Percentiles rank a stretch among this genome's conserved stretches.
phyloP scores from a whole-genome alignment of 2,113 vertebrate genomes.

The Dromiciops gliroides region DNA sequence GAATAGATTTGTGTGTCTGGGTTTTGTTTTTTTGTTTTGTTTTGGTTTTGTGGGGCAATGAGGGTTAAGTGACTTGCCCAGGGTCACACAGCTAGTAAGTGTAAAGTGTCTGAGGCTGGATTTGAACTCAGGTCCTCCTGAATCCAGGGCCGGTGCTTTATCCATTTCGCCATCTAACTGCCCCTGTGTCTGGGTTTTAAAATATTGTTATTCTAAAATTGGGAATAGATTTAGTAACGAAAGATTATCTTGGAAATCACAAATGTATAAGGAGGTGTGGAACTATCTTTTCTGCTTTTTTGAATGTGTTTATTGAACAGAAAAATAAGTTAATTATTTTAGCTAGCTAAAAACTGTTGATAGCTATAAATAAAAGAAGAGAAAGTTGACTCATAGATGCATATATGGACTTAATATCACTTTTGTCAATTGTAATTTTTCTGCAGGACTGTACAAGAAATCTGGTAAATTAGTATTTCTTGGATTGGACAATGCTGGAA shows the following conservation, averaged over 20 bases:
- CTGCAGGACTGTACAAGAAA: constrained; percentile 98
- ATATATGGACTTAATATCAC: constrained; percentile 1
- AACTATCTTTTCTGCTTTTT: background rate
- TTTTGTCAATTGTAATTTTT: constrained; percentile 56
- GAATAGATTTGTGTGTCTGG: constrained; percentile 4
- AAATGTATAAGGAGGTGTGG: background rate
- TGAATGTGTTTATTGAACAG: background rate
- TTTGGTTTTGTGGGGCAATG: no score
- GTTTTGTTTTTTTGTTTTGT: no score
- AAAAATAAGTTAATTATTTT: background rate
- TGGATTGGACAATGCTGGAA: constrained; percentile 99
- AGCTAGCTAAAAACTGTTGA: background rate
- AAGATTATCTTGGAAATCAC: constrained; percentile 27
- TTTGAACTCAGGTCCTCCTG: no score
- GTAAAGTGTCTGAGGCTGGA: no score
- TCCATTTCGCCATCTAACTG: no score
- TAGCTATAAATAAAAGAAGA: background rate
- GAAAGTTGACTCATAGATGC: background rate
- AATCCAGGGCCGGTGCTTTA: no score
- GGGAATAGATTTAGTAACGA: constrained; percentile 36
- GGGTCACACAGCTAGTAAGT: no score
- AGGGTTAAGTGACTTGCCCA: no score
- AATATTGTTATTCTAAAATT: constrained; percentile 39
- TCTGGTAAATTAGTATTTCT: constrained; percentile 99
- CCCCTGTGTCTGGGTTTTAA: constrained; percentile 32